Percentiles rank a stretch among this genome's conserved stretches.
Evolutionary conservation across 2,888 invertebrate species (phyloP).

Genomic region (Acronicta leporina): DNA sequence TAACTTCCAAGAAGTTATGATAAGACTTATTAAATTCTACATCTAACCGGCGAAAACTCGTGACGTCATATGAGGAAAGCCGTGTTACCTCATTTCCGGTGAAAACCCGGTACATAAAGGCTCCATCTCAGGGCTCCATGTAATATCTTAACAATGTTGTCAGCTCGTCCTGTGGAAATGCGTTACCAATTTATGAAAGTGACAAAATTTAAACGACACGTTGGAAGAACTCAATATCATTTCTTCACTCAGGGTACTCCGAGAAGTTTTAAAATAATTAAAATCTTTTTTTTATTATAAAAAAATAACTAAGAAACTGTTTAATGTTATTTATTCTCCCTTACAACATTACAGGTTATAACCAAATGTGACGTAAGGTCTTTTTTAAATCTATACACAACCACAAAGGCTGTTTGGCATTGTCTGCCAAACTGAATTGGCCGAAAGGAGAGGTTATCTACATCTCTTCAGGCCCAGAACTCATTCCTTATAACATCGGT

Average conservation of each 20-base stretch:
- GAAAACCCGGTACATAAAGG: slow-evolving; percentile 18
- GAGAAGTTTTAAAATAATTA: neutral
- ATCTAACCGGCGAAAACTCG: slow-evolving; percentile 14
- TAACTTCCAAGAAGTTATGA: slow-evolving; percentile 7
- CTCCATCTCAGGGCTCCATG: too few species aligned
- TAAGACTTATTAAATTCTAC: slow-evolving; percentile 9
- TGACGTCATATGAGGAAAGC: slow-evolving; percentile 17
- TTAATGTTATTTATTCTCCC: too few species aligned
- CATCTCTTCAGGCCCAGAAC: too few species aligned
- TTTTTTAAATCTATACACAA: too few species aligned
- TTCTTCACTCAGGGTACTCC: neutral
- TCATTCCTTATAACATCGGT: too few species aligned
- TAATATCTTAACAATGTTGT: slow-evolving; percentile 29
- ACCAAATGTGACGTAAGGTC: too few species aligned
- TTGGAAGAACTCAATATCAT: slow-evolving; percentile 5
- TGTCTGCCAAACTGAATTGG: too few species aligned
- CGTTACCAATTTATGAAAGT: slow-evolving; percentile 23
- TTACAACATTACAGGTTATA: too few species aligned
- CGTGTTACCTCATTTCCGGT: slow-evolving; percentile 24
- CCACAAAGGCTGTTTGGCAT: too few species aligned
- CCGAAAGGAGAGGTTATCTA: too few species aligned
- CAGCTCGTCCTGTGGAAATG: slow-evolving; percentile 31
- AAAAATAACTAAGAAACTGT: neutral
- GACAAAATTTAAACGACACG: slow-evolving; percentile 29
- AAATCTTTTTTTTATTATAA: neutral